A percentile compares a stretch with the other conserved stretches of the same genome.
phyloP scores from a whole-genome alignment of 64 coral and sea anemone genomes.

The Hydrozoanthus tunicans region DNA sequence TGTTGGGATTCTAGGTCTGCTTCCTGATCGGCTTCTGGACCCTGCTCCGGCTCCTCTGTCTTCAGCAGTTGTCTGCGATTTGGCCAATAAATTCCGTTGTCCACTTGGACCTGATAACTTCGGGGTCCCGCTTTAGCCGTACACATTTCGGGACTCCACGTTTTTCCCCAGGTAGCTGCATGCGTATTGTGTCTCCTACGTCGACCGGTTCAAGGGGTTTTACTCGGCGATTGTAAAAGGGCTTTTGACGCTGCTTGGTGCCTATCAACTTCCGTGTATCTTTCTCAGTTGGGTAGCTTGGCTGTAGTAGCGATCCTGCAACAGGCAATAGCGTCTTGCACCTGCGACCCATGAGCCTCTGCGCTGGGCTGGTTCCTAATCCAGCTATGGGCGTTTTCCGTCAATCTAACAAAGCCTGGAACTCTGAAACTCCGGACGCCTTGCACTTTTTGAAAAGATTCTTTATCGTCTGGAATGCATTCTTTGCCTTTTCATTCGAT shows the following conservation, averaged over 20 bases:
- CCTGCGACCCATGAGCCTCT: background rate
- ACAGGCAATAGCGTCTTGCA: slow-evolving; percentile 1
- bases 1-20: too few species aligned
- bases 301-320: background rate
- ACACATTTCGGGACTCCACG: too few species aligned
- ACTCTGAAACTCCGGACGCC: background rate
- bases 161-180: background rate
- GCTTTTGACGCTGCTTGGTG: background rate
- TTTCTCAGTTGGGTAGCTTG: background rate
- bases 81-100: too few species aligned
- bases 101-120: too few species aligned
- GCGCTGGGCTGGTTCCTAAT: slow-evolving; percentile 5
- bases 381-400: background rate
- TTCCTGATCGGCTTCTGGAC: too few species aligned
- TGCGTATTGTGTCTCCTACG: background rate
- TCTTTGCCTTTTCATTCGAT: slow-evolving; percentile 4
- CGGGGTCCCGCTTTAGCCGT: too few species aligned
- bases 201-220: background rate
- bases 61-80: too few species aligned
- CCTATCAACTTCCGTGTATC: background rate
- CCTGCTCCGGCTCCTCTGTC: too few species aligned
- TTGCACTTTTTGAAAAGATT: slow-evolving; percentile 6
- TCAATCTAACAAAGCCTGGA: background rate
- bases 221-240: background rate
- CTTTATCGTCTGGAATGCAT: background rate